These are phyloP conservation scores for Brassicogethes aeneus DNA, from an alignment of 2,888 invertebrate species.

Conservation along the genomic window DNA sequence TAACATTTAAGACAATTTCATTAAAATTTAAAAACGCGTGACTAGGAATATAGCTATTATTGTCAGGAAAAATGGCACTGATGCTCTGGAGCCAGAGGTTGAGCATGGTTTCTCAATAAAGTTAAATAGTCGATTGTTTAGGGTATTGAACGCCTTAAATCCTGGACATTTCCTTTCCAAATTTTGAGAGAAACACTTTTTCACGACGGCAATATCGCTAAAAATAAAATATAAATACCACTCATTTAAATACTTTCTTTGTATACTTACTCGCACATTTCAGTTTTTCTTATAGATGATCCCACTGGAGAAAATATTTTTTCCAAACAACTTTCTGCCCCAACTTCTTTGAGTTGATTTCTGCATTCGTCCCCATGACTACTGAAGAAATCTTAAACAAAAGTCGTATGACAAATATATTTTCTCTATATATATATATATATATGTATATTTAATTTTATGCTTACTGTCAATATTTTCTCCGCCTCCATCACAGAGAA, in stretches of 20 bases:
- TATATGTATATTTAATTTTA: too few species aligned
- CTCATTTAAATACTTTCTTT: background rate
- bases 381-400: constrained; percentile 11
- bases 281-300: background rate
- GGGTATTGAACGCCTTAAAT: constrained; percentile 8
- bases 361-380: constrained; percentile 10
- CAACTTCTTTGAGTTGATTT: background rate
- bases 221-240: background rate
- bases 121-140: constrained; percentile 8
- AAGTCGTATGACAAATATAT: background rate
- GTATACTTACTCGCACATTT: background rate
- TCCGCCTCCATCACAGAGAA: background rate
- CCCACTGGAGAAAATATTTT: background rate
- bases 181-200: constrained; percentile 7
- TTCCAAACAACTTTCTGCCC: background rate
- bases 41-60: background rate
- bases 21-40: too few species aligned
- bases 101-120: constrained; percentile 10
- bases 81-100: constrained; percentile 1
- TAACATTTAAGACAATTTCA: too few species aligned
- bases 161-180: constrained; percentile 7
- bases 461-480: background rate
- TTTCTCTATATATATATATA: too few species aligned
- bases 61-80: background rate
- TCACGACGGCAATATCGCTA: constrained; percentile 9